Base-by-base conservation (phyloP, 2,113 vertebrate species). In the Eptesicus fuscus region DNA sequence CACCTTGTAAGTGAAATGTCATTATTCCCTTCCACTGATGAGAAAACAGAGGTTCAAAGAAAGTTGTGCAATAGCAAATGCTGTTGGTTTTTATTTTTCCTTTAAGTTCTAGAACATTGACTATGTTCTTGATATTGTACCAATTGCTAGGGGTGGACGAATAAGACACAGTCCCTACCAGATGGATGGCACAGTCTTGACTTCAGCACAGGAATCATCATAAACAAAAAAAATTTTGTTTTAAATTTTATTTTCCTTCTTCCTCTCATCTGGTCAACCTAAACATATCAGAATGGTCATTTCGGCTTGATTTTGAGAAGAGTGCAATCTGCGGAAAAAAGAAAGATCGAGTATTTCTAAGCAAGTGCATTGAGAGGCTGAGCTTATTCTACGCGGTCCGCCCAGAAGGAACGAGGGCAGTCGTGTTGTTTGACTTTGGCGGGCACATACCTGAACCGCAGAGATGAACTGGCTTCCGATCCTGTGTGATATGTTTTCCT, bases 401-500 rank as follows among this genome's bases (percentile, higher is more conserved):
- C 71, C 76, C 44, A 71, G 94, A 96, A 94, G 90, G 94, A 95
- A 95, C 0, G 14, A 61, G 7, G 17, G 35, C 44, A 79, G 70
- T 73, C 63, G 47, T 77, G 51, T 37, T 70, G 61, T 97, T 97
- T 95, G 80, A 94, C 49, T 92, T 96, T 37, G 88, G 74, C 82
- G 93, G 67, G 37, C 93, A 61, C 87, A 49, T 95, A 94, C 71
- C 63, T 96, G 40, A 90, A 79, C 94, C 79, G 63, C 92, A 97
- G 96, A 97, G 96, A 97, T 92, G 90, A 96, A 94, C 82, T 95
- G 92, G 94, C 94, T 61, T 90, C 94, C 93, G 44, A 76, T 93
- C 95, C 93, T 90, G 69, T 89, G 93, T 11, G 73, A 80, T 86
- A 88, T 96, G 95, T 96, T 98, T 98, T 98, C 90, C 90, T 97